A percentile compares a stretch with the other conserved stretches of the same genome.
phyloP scores from a whole-genome alignment of 2,888 invertebrate species.

The Melanotus villosus region DNA sequence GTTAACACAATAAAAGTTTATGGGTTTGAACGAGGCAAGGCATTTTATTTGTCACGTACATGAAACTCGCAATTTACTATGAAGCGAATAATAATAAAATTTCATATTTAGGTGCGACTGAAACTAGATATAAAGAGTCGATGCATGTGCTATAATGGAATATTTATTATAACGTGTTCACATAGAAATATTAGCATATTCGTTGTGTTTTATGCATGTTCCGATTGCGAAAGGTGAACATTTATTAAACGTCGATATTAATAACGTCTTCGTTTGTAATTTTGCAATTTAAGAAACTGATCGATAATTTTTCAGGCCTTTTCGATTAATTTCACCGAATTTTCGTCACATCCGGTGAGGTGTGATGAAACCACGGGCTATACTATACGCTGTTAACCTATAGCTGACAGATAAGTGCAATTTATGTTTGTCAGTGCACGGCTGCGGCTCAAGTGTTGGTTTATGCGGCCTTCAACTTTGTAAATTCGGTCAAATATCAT shows the following conservation, averaged over 20 bases:
- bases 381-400: slow-evolving; percentile 37
- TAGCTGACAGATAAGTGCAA: slow-evolving; percentile 42
- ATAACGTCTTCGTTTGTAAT: slow-evolving; percentile 21
- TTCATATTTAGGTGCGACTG: slow-evolving; percentile 44
- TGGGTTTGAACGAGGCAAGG: slow-evolving; percentile 12
- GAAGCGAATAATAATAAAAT: slow-evolving; percentile 35
- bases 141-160: slow-evolving; percentile 24
- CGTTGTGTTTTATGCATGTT: slow-evolving; percentile 27
- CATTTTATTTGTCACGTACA: slow-evolving; percentile 27
- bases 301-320: slow-evolving; percentile 7
- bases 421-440: slow-evolving; percentile 44
- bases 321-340: slow-evolving; percentile 20
- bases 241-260: slow-evolving; percentile 13
- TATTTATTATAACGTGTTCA: slow-evolving; percentile 33
- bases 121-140: slow-evolving; percentile 37
- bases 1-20: slow-evolving; percentile 31
- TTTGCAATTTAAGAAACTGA: slow-evolving; percentile 18
- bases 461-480: slow-evolving; percentile 50
- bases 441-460: slow-evolving; percentile 29
- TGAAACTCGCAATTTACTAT: slow-evolving; percentile 24
- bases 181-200: slow-evolving; percentile 21
- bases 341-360: slow-evolving; percentile 41
- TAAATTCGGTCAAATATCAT: slow-evolving; percentile 50
- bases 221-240: slow-evolving; percentile 23
- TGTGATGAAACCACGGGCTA: slow-evolving; percentile 25